phyloP scores from a whole-genome alignment of 2,888 invertebrate species.

The Dryocosmus kuriphilus region DNA sequence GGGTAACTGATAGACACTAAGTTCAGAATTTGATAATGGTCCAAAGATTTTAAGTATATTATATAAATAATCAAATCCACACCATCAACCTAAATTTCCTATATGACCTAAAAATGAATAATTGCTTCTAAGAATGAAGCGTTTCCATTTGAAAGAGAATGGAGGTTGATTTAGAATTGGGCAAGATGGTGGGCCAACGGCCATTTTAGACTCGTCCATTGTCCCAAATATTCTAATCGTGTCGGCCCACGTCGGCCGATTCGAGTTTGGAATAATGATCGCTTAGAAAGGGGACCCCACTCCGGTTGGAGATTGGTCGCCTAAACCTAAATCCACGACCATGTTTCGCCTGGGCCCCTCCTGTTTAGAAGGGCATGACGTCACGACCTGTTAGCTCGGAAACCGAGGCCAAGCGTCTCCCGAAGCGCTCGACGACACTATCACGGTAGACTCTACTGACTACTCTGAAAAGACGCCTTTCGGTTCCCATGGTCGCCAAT shows the following conservation, averaged over 20 bases:
- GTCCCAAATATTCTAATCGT: slow-evolving; percentile 57
- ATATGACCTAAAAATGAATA: too few species aligned
- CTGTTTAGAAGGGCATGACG: slow-evolving; percentile 78
- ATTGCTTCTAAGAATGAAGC: too few species aligned
- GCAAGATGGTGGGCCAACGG: slow-evolving; percentile 33
- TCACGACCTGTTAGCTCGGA: slow-evolving; percentile 62
- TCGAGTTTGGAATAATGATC: slow-evolving; percentile 38
- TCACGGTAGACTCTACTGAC: slow-evolving; percentile 38
- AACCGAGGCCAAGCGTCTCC: slow-evolving; percentile 64
- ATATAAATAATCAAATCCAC: too few species aligned
- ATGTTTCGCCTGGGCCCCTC: slow-evolving; percentile 76
- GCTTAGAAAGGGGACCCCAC: slow-evolving; percentile 67
- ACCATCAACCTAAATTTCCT: too few species aligned
- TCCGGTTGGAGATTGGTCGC: slow-evolving; percentile 48
- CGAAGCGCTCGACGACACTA: slow-evolving; percentile 48
- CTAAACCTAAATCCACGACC: slow-evolving; percentile 74
- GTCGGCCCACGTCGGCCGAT: slow-evolving; percentile 41
- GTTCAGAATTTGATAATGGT: too few species aligned
- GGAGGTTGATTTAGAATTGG: neutral
- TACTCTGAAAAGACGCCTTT: slow-evolving; percentile 56
- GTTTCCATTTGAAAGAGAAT: neutral
- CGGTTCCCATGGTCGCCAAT: slow-evolving; percentile 60
- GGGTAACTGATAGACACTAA: too few species aligned
- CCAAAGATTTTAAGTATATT: too few species aligned
- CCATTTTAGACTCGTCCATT: slow-evolving; percentile 62